Percentiles rank a stretch among this genome's conserved stretches.
Conservation (phyloP, 2,113 vertebrate species). For the Mustela lutreola region DNA sequence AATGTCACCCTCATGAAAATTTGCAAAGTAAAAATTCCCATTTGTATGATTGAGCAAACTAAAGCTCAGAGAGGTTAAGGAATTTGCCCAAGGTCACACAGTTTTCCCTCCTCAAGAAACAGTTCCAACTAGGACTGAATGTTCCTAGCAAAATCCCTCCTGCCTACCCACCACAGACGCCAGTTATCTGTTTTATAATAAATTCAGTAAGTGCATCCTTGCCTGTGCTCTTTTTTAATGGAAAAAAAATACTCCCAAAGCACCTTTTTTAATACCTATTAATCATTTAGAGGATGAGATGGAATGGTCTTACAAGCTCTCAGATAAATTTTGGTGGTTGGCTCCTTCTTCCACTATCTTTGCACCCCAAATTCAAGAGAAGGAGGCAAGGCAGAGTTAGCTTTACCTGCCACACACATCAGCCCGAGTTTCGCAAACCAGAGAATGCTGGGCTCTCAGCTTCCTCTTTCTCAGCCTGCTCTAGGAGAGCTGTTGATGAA, state of each 20-base stretch:
- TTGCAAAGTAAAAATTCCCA: neutral
- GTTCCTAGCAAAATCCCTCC: neutral
- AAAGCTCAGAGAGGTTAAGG: neutral
- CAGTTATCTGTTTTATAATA: neutral
- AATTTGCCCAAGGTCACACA: neutral
- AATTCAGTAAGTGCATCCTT: neutral
- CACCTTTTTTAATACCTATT: neutral
- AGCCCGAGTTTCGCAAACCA: neutral
- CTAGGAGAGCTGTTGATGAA: neutral
- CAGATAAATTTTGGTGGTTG: neutral
- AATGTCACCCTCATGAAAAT: neutral
- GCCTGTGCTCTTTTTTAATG: neutral
- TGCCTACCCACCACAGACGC: neutral
- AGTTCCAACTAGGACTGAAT: neutral
- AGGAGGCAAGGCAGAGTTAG: neutral
- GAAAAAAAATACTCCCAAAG: neutral
- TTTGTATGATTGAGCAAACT: neutral
- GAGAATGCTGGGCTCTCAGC: neutral
- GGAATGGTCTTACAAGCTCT: neutral
- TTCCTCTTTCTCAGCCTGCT: neutral
- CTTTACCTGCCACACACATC: neutral
- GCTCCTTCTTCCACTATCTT: neutral
- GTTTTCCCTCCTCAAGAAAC: neutral
- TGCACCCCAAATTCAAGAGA: neutral
- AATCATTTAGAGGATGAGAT: neutral